A percentile compares a stretch with the other conserved stretches of the same genome.
Evolutionary conservation across 2,113 vertebrate species (phyloP).

Genomic region (Lampris incognitus): DNA sequence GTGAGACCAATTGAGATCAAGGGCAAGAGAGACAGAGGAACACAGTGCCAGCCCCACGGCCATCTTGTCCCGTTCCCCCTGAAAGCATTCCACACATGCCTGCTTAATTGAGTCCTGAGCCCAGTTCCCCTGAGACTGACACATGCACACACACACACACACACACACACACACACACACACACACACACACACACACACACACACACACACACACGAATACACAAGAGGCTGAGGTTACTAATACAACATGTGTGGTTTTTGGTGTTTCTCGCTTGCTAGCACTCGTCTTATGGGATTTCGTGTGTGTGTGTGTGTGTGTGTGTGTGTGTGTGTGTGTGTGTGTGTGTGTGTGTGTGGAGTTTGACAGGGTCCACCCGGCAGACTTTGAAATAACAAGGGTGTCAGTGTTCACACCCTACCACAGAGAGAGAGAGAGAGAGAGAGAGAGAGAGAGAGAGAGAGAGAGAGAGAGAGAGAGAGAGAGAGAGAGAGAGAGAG

Average conservation of each 20-base stretch:
- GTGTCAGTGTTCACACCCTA: slow-evolving; percentile 64
- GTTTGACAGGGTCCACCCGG: slow-evolving; percentile 57
- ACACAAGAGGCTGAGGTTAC: slow-evolving; percentile 74
- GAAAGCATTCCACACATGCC: slow-evolving; percentile 82
- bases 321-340: slow-evolving; percentile 20
- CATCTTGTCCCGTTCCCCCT: slow-evolving; percentile 74
- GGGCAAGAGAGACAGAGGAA: slow-evolving; percentile 67
- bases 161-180: slow-evolving; percentile 10
- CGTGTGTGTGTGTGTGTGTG: slow-evolving; percentile 8
- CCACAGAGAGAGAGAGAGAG: slow-evolving; percentile 16
- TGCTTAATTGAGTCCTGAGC: slow-evolving; percentile 82
- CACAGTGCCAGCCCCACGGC: slow-evolving; percentile 61
- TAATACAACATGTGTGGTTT: slow-evolving; percentile 76
- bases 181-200: slow-evolving; percentile 29
- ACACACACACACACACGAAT: slow-evolving; percentile 18
- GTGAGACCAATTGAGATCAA: slow-evolving; percentile 76
- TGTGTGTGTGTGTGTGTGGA: slow-evolving; percentile 13
- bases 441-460: slow-evolving; percentile 7
- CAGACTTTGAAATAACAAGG: slow-evolving; percentile 59
- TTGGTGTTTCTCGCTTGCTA: slow-evolving; percentile 62
- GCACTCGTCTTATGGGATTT: slow-evolving; percentile 53
- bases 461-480: slow-evolving; percentile 7
- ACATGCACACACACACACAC: slow-evolving; percentile 6
- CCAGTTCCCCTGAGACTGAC: slow-evolving; percentile 57
- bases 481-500: slow-evolving; percentile 10